Conservation (phyloP, 2,888 invertebrate genomes). For the Adelphocoris suturalis region DNA sequence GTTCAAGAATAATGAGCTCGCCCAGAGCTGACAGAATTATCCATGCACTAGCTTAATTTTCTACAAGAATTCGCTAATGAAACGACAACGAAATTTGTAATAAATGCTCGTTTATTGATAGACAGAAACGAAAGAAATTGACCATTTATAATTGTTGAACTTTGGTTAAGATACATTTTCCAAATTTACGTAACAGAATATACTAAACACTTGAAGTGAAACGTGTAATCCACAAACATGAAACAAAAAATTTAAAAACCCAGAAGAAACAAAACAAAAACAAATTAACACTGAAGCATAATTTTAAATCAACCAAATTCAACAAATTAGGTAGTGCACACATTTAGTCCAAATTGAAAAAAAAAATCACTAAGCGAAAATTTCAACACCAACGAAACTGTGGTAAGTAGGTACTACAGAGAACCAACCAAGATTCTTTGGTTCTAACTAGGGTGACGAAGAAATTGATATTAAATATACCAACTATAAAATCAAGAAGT, state of each 20-base stretch:
- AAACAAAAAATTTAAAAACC: slow-evolving; percentile 13
- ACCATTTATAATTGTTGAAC: not conserved
- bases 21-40: too few relatives aligned
- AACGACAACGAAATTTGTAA: not conserved
- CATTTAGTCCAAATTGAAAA: not conserved
- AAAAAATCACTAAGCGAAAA: not conserved
- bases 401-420: not conserved
- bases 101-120: slow-evolving; percentile 10
- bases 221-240: not conserved
- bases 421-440: too few relatives aligned
- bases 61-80: too few relatives aligned
- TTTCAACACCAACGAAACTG: not conserved
- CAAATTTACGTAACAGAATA: not conserved
- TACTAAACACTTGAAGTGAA: not conserved
- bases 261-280: slow-evolving; percentile 20
- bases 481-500: too few relatives aligned
- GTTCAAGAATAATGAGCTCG: too few relatives aligned
- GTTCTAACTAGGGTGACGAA: too few relatives aligned
- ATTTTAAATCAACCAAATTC: slow-evolving; percentile 9
- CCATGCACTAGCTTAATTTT: too few relatives aligned
- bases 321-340: slow-evolving; percentile 31
- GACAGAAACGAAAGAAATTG: not conserved
- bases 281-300: slow-evolving; percentile 7
- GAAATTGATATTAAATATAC: too few relatives aligned
- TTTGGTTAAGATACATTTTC: not conserved